Evolutionary conservation across 2,888 invertebrate genomes (phyloP).

Genomic region (Drosophila prostipennis): DNA sequence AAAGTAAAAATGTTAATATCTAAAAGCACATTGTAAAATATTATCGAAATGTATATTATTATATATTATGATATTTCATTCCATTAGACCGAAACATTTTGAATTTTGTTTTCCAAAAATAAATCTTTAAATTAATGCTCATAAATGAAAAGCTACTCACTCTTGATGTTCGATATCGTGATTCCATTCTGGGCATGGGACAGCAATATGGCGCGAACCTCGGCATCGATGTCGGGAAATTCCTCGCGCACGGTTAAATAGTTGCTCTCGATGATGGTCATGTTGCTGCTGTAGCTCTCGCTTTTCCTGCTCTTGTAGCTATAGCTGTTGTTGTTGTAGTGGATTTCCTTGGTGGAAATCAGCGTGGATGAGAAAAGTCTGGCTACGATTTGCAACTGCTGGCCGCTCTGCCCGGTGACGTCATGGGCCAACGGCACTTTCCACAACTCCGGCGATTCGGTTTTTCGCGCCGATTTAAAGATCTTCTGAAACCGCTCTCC

Average conservation of each 20-base stretch:
- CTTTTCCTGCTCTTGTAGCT: constrained; percentile 21
- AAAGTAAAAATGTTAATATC: no score
- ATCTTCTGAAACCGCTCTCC: constrained; percentile 53
- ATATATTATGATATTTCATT: no score
- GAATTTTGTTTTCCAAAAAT: not conserved
- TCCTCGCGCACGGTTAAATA: constrained; percentile 75
- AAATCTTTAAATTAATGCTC: no score
- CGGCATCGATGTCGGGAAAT: constrained; percentile 77
- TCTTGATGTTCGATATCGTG: constrained; percentile 81
- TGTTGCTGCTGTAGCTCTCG: constrained; percentile 42
- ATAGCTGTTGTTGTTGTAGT: constrained; percentile 1
- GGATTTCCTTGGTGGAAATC: constrained; percentile 45
- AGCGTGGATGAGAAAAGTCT: constrained; percentile 74
- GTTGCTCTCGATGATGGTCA: constrained; percentile 77
- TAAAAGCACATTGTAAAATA: no score
- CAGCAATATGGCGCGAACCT: constrained; percentile 81
- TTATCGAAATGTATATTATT: no score
- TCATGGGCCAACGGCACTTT: constrained; percentile 17
- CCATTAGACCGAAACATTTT: no score
- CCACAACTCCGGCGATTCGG: constrained; percentile 12
- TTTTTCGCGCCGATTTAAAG: constrained; percentile 39
- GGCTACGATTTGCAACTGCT: constrained; percentile 64
- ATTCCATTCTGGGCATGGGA: constrained; percentile 82
- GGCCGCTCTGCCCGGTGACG: constrained; percentile 21
- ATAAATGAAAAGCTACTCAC: constrained; percentile 58